Base-by-base conservation (phyloP, 2,113 vertebrate genomes). In the Tympanuchus pallidicinctus region DNA sequence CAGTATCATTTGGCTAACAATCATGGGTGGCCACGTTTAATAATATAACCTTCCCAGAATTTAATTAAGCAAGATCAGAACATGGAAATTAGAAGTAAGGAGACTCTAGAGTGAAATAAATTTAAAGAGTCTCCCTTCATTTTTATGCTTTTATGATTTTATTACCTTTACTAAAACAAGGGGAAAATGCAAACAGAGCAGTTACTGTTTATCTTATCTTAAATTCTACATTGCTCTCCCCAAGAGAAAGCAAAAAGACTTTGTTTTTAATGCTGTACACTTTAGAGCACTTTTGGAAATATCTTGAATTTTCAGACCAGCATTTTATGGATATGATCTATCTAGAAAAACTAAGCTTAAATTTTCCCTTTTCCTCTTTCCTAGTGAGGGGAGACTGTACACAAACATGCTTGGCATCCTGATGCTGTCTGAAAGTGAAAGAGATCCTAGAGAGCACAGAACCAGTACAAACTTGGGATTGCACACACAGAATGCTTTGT, bases 31-130 rank as follows among this genome's bases (percentile, higher is more conserved):
- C 52, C 91, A 47, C 2, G 17, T 81, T 52, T 28, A 92, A 89
- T 74, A 70, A 83, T 38, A 86, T 50, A 95, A 90, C 73, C 61
- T 92, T 85, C 40, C n/a, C n/a, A 59, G 86, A 63, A 92, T 92
- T 96, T 93, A 96, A 92, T 95, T 96, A 95, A 84, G 65, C 88
- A 87, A 82, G 43, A 90, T 84, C 81, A 76, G 76, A 86, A 90
- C 83, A 88, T 10, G 59, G 54, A 93, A 96, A 92, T 95, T 86
- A 86, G 57, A 95, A 84, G 45, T 89, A 95, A 92, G 61, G 86
- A 93, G 88, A 57, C 90, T 90, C 93, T 13, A 75, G 88, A 92
- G 90, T 79, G 90, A 11, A 30, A 95, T 93, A 94, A 94, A 93
- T 88, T 90, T 92, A 61, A 96, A 78, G 65, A 92, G 18, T 11